A percentile compares a stretch with the other conserved stretches of the same genome.
These are phyloP conservation scores for Drosophila burlai DNA, from an alignment of 1,140 invertebrate genomes.

Conservation along the genomic window DNA sequence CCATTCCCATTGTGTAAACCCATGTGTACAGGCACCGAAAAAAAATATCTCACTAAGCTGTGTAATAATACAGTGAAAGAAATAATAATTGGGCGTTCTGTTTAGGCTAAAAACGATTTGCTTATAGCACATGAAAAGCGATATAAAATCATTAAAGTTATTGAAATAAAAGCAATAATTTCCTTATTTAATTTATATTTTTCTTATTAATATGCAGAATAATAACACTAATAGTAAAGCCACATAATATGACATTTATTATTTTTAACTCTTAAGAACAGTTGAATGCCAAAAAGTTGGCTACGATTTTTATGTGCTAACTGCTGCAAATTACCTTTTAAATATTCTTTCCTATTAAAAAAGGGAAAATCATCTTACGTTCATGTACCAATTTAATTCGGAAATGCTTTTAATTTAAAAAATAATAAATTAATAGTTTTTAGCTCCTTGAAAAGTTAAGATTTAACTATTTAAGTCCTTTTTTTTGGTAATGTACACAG, in stretches of 20 bases:
- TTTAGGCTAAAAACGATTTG: not conserved
- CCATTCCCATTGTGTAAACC: conserved; percentile 46
- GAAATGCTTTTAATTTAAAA: not conserved
- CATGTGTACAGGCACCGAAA: conserved; percentile 5
- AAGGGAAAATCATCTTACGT: no score
- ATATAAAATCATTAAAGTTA: accelerated
- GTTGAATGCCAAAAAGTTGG: not conserved
- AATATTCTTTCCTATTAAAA: no score
- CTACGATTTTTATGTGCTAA: not conserved
- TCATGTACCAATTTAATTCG: no score
- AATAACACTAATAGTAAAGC: not conserved
- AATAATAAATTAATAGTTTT: no score
- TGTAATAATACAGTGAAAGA: not conserved
- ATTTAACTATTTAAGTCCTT: no score
- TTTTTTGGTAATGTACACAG: not conserved
- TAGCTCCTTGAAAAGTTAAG: not conserved
- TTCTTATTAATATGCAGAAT: no score
- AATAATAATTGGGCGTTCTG: not conserved
- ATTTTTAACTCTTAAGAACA: not conserved
- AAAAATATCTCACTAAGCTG: not conserved
- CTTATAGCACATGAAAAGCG: not conserved
- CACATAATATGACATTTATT: not conserved
- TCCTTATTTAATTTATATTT: not conserved
- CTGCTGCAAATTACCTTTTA: no score
- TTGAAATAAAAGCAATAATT: not conserved